Evolutionary conservation across 2,113 vertebrate genomes (phyloP), one percentile per base, ranked within the genome.

Genomic region (Amphilophus citrinellus): DNA sequence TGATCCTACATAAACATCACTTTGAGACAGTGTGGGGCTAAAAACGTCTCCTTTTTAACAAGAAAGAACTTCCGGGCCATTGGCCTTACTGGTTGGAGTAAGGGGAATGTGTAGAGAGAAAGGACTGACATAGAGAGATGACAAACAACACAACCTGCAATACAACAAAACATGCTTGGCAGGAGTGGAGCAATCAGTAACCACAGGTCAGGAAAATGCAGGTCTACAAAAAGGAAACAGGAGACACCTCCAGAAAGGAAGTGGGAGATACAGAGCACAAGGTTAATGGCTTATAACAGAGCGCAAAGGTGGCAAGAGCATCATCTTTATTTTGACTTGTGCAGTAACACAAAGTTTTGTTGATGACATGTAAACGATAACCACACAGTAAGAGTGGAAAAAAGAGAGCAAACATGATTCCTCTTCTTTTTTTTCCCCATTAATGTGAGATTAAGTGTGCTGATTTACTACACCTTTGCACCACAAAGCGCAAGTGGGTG

Each of bases 401-500:
- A 50, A 60, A 68, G 9, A 80, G 15, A 35, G 6, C 9, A 47
- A 3, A n/a, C n/a, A 7, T 22, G 60, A 47, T 11, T 47, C 53
- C 42, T 62, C 20, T 50, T 76, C 27, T 14, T 68, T 80, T 10
- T 8, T 68, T 1, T 39, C n/a, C 32, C 22, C 42, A 71, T 44
- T 18, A 56, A 63, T 37, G 35, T 84, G 27, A 83, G 76, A 59
- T 50, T 56, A 35, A 20, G 37, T 61, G 56, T 50, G 27, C 68
- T 81, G 78, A 60, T 90, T 85, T 86, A 76, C 37, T 66, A 24
- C 79, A 90, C 83, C 53, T 83, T 75, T 80, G 32, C 32, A 53
- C 44, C 35, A 58, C 83, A 76, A 65, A 85, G 58, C 77, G 47
- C 82, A 57, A 76, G 73, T 85, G 82, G 77, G 61, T 76, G 91